Evolutionary conservation across 2,113 vertebrate genomes (phyloP), one percentile per base, ranked within the genome.

Genomic region (Dolichallabes microphthalmus): DNA sequence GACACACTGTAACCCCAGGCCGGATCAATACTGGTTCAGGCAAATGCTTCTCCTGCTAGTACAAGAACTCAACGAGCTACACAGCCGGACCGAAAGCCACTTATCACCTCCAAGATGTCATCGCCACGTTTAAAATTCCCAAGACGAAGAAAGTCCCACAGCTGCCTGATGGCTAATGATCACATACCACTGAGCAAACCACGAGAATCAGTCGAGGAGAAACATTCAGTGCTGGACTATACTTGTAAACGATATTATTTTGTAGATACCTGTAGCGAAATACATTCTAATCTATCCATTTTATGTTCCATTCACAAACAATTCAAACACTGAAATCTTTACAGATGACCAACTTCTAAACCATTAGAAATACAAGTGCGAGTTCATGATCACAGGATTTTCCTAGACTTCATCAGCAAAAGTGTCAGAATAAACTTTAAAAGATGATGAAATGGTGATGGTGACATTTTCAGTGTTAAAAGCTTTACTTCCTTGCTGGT

Each of bases 31-130:
- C 90, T 88, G 93, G 92, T 92, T 92, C 92, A 93, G 92, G 93
- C 92, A 92, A 94, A 90, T 90, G 89, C 92, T 89, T 82, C 83
- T 89, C 89, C 92, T 90, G 92, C 90, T 92, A 87, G 88, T 90
- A 91, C 92, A 92, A 91, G 89, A 89, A 55, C 45, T 53, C 69
- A 86, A 89, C 88, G 90, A 86, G 88, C 53, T 52, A 77, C 45
- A 61, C 39, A 22, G 63, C 15, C 55, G 91, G 87, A 92, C 85
- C 85, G 86, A 91, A 92, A 94, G 92, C 92, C 93, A 93, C 92
- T 94, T 94, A 93, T 93, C 93, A 93, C 92, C 90, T 94, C 87
- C 86, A 88, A 91, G 93, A 94, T 93, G 91, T 92, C 92, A 94
- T 92, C 89, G 90, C 92, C 91, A 92, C 88, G 89, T 88, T 87